Percentiles rank a stretch among this genome's conserved stretches.
Evolutionary conservation across 2,797 vertebrate species (phyloP).

Genomic region (Otus scops): DNA sequence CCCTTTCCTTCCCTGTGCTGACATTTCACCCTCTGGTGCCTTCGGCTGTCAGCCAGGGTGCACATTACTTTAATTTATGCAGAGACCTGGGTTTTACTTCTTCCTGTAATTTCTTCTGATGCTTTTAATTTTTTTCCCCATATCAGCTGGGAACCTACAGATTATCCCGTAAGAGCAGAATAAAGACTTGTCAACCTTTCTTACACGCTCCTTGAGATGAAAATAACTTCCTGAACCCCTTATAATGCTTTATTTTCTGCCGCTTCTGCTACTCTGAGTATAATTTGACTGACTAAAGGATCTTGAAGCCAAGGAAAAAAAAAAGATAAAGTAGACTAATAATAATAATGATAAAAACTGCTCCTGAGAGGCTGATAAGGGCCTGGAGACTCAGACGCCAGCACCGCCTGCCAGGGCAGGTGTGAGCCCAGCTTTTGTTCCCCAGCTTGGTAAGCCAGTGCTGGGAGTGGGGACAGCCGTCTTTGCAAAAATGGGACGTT

Average conservation of each 20-base stretch:
- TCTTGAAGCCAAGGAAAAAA: not conserved
- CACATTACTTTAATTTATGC: not conserved
- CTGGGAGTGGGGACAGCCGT: not conserved
- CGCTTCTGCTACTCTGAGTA: constrained; percentile 23
- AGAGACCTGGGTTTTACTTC: not conserved
- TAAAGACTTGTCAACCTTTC: constrained; percentile 42
- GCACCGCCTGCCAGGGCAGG: not conserved
- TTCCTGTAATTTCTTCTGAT: not conserved
- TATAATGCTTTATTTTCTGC: constrained; percentile 47
- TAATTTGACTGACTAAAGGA: constrained; percentile 62
- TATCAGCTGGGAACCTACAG: constrained; percentile 42
- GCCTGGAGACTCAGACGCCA: not conserved
- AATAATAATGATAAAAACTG: constrained; percentile 5
- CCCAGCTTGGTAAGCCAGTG: not conserved
- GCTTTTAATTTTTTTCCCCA: not conserved
- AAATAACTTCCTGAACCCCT: constrained; percentile 50
- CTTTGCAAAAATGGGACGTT: constrained; percentile 17
- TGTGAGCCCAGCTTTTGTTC: constrained; percentile 9
- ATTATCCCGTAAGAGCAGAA: constrained; percentile 57
- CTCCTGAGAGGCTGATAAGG: not conserved
- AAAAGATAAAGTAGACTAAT: not conserved
- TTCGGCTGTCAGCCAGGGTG: not conserved
- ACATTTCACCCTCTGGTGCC: not conserved
- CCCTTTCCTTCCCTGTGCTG: not conserved
- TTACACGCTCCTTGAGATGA: constrained; percentile 21